phyloP scores from a whole-genome alignment of 2,113 vertebrate genomes.

The Burhinus oedicnemus region DNA sequence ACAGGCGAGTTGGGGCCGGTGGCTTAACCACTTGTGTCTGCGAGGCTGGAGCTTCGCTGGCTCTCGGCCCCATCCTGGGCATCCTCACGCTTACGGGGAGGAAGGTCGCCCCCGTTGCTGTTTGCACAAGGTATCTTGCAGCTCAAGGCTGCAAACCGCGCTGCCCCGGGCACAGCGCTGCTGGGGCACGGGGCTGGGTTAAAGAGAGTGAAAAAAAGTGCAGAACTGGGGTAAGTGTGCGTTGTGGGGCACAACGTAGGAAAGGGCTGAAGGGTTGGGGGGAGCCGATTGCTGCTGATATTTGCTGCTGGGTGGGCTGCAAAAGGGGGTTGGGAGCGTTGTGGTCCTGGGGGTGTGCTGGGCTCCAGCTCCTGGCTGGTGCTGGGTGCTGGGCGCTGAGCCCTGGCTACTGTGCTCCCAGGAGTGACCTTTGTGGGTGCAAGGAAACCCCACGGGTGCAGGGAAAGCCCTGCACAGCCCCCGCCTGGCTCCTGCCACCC shows the following conservation, averaged over 20 bases:
- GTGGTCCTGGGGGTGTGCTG: neutral
- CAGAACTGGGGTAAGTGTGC: neutral
- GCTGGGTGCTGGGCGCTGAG: neutral
- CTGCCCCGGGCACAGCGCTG: neutral
- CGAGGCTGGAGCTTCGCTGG: neutral
- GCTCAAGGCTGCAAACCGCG: neutral
- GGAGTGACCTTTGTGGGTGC: neutral
- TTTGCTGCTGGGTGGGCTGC: neutral
- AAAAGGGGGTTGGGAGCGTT: neutral
- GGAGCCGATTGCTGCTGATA: neutral
- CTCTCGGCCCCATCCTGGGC: neutral
- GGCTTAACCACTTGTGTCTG: neutral
- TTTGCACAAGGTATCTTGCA: neutral
- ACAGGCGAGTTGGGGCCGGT: neutral
- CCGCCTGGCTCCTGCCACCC: neutral
- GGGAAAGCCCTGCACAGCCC: neutral
- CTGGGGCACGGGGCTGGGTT: neutral
- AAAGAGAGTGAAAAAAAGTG: neutral
- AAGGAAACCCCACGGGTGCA: neutral
- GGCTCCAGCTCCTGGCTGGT: neutral
- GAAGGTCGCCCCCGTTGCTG: rapidly evolving
- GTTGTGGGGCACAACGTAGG: neutral
- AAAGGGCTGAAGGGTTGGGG: neutral
- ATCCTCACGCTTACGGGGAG: rapidly evolving
- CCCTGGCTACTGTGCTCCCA: rapidly evolving